Evolutionary conservation across 2,888 invertebrate species (phyloP).

Genomic region (Hyalella azteca): DNA sequence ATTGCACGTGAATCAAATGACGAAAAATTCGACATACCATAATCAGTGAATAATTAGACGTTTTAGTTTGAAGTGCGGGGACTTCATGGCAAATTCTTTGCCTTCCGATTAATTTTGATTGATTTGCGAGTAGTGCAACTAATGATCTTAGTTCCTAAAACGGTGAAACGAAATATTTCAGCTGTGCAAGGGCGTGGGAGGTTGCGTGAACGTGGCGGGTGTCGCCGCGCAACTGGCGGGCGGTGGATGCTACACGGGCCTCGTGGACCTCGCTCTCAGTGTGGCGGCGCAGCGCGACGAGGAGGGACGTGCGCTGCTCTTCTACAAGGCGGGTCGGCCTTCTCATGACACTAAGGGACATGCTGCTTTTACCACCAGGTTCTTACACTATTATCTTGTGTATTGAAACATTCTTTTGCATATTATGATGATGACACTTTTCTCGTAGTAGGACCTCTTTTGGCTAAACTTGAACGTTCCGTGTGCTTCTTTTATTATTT

Average conservation of each 20-base stretch:
- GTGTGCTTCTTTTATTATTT: too few relatives aligned
- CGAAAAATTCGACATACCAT: too few relatives aligned
- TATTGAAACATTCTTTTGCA: not conserved
- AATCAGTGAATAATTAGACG: too few relatives aligned
- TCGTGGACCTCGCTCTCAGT: constrained; percentile 84
- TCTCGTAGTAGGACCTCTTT: not conserved
- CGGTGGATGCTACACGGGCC: constrained; percentile 76
- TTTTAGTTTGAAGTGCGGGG: not conserved
- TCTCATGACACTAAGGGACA: constrained; percentile 83
- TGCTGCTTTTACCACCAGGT: constrained; percentile 74
- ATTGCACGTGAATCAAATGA: too few relatives aligned
- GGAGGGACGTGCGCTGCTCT: constrained; percentile 84
- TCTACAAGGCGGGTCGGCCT: constrained; percentile 83
- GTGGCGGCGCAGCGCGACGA: constrained; percentile 89
- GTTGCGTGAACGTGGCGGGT: constrained; percentile 80
- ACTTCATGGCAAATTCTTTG: not conserved
- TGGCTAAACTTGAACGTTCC: constrained; percentile 24
- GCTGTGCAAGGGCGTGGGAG: constrained; percentile 86
- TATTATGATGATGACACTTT: not conserved
- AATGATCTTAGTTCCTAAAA: too few relatives aligned
- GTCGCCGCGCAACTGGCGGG: constrained; percentile 82
- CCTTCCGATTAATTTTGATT: too few relatives aligned
- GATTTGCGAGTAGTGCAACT: too few relatives aligned
- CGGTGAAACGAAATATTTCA: constrained; percentile 62
- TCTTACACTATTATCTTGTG: not conserved